Evolutionary conservation across 2,113 vertebrate genomes (phyloP).

Genomic region (Python bivittatus): DNA sequence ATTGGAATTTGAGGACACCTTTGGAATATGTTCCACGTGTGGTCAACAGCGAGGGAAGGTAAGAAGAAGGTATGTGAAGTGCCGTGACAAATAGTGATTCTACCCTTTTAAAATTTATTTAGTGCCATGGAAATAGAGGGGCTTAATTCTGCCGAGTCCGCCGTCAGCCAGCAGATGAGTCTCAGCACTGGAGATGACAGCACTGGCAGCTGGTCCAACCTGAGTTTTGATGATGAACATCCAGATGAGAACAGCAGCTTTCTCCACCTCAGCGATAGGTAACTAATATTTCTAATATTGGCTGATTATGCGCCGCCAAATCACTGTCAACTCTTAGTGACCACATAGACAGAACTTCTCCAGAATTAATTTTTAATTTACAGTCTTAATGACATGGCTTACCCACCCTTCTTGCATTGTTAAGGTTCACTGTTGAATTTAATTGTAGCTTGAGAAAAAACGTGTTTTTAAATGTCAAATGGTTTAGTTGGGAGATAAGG

Average conservation of each 20-base stretch:
- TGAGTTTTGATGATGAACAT: slow-evolving; percentile 97
- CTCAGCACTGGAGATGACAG: slow-evolving; percentile 94
- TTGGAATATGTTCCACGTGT: not conserved
- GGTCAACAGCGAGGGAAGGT: not conserved
- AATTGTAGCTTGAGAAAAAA: not conserved
- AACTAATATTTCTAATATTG: slow-evolving; percentile 28
- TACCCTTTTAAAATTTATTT: slow-evolving; percentile 52
- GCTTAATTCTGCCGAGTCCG: slow-evolving; percentile 80
- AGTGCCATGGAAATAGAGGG: slow-evolving; percentile 85
- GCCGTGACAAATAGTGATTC: slow-evolving; percentile 15
- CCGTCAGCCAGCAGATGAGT: slow-evolving; percentile 87
- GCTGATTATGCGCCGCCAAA: not conserved
- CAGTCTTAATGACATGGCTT: not conserved
- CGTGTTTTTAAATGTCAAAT: not conserved
- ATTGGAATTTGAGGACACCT: not conserved
- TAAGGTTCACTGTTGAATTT: slow-evolving; percentile 3
- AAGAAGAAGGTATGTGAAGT: not conserved
- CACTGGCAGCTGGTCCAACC: slow-evolving; percentile 96
- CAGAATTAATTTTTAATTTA: not conserved
- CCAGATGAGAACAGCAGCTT: slow-evolving; percentile 97
- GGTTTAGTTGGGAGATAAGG: not conserved
- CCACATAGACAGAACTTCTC: not conserved
- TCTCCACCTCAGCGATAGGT: slow-evolving; percentile 98
- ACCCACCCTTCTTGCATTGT: not conserved
- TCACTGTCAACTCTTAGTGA: not conserved